phyloP scores from a whole-genome alignment of 2,888 invertebrate species.

The Hydrotaea diabolus region DNA sequence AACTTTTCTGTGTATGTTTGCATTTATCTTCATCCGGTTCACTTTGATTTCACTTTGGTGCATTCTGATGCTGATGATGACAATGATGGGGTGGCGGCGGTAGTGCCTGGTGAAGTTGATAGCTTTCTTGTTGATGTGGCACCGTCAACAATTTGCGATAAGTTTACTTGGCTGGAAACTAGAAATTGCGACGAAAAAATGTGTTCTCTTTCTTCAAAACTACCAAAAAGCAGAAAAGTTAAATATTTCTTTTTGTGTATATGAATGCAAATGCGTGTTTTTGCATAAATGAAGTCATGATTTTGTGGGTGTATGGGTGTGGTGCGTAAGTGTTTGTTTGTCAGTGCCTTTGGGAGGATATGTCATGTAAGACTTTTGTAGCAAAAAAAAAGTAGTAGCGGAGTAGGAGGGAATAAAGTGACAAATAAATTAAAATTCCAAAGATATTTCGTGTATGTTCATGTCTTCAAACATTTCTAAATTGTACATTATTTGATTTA shows the following conservation, averaged over 20 bases:
- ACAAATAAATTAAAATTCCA: constrained; percentile 36
- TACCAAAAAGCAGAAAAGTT: constrained; percentile 19
- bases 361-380: no score
- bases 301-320: not conserved
- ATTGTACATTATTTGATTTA: constrained; percentile 13
- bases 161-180: constrained; percentile 51
- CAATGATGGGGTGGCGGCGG: not conserved
- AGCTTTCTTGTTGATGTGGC: constrained; percentile 13
- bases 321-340: not conserved
- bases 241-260: not conserved
- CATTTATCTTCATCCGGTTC: constrained; percentile 47
- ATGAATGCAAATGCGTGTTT: constrained; percentile 11
- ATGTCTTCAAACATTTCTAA: not conserved
- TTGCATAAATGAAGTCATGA: constrained; percentile 21
- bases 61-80: not conserved
- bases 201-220: not conserved
- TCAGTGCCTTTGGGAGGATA: not conserved
- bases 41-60: constrained; percentile 19
- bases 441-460: constrained; percentile 21
- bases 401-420: not conserved
- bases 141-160: constrained; percentile 48
- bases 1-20: constrained; percentile 48
- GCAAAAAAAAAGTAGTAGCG: no score
- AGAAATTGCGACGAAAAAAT: constrained; percentile 39
- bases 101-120: constrained; percentile 10